Conservation (phyloP, 2,888 invertebrate genomes). For the Maniola hyperantus region DNA sequence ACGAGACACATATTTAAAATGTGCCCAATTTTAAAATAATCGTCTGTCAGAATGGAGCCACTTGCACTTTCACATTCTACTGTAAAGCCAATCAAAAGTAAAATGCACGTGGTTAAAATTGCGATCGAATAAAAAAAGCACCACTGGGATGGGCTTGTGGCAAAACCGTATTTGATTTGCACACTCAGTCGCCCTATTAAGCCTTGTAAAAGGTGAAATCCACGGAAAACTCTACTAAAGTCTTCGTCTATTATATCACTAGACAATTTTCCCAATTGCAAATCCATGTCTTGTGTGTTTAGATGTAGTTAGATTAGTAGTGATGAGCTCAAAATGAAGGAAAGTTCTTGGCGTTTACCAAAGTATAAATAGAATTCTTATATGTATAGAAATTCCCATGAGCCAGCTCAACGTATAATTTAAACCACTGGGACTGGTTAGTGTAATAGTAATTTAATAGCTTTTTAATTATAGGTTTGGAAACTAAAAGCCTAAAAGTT, state of each 20-base stretch:
- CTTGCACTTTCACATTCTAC: constrained; percentile 44
- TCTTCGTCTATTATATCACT: constrained; percentile 59
- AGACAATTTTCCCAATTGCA: constrained; percentile 48
- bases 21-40: constrained; percentile 49
- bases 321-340: neutral
- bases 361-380: neutral
- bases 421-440: neutral
- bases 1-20: constrained; percentile 37
- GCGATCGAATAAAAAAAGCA: constrained; percentile 50
- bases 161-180: constrained; percentile 54
- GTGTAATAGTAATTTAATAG: neutral
- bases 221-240: constrained; percentile 54
- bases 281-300: constrained; percentile 22
- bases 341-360: neutral
- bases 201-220: constrained; percentile 49
- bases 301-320: neutral
- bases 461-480: neutral
- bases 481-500: no score
- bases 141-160: constrained; percentile 48
- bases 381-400: neutral
- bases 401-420: neutral
- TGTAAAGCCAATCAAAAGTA: constrained; percentile 35
- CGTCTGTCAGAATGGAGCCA: constrained; percentile 43
- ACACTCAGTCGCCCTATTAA: constrained; percentile 56
- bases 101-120: constrained; percentile 48